Base-by-base conservation (phyloP, 2,797 vertebrate species). In the Synanceia verrucosa region DNA sequence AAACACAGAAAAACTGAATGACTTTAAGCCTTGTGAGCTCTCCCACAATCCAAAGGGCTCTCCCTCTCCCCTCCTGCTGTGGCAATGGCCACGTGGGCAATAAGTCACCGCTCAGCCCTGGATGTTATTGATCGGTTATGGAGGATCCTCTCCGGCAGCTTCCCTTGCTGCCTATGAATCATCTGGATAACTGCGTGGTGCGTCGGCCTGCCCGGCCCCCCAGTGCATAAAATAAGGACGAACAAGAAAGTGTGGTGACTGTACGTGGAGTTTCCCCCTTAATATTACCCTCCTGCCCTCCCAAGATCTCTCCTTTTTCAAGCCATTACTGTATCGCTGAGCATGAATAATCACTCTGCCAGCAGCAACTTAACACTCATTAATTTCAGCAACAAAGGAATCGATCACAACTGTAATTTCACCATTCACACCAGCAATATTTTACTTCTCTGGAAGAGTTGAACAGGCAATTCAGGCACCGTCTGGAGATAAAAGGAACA, bases 81-180 rank as follows among this genome's bases (percentile, higher is more conserved):
- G 71, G 74, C 9, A 18, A 59, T 70, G 76, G 67, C 51, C 76
- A 43, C 34, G 81, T 86, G 80, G 80, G 84, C 86, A 82, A 71
- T 36, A 62, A 85, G 62, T 85, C 79, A 23, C 68, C 33, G 43
- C 63, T 76, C 62, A 60, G 70, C 79, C 46, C 73, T 12, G 78
- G 71, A 41, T 86, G 79, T 70, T 85, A 91, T 91, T n/a, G 88
- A 91, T 88, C 81, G 34, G 61, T 50, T 77, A 76, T 70, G 86
- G 86, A 88, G 84, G 79, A 82, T 76, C 80, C 70, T 83, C 74
- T 53, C 71, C 66, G 64, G 51, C 79, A 79, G 66, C 46, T 37
- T 62, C 60, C 59, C 73, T 68, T 13, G 71, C 58, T 76, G 56
- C 60, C 75, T 16, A 57, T 90, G 87, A 91, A 77, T 90, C 89